Base-by-base conservation (phyloP, 2,113 vertebrate species). In the Alethe castanea region DNA sequence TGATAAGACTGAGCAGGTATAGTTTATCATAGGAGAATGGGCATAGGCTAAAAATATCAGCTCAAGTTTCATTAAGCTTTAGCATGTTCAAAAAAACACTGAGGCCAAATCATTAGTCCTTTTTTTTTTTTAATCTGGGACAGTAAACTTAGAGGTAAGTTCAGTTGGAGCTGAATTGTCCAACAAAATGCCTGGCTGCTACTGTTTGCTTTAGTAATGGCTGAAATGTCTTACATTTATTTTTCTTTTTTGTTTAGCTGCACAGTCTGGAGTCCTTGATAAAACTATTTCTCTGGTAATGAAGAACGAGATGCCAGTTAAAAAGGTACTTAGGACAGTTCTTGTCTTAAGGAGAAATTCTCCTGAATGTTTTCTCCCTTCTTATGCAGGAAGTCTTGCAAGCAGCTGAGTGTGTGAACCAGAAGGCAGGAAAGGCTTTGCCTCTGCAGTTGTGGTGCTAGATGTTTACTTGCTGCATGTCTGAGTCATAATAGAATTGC, bases 191-290 rank as follows among this genome's bases (percentile, higher is more conserved):
- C 54, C 18, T 66, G 31, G 36, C 36, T 81, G 17, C 8, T 47
- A 16, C n/a, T 29, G 23, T 50, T 69, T 62, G 66, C 59, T 90
- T 20, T 53, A 73, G 19, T 53, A 35, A 45, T 35, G 35, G 35
- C 35, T 35, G 35, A 35, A 35, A 35, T 35, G 42, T 44, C 42
- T 44, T 64, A 60, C 0, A 2, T 9, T 12, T 47, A 22, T 86
- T 23, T 90, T 59, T 76, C 19, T 97, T 78, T 94, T 20, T 96
- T 62, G 70, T 73, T 13, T 73, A 99, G 99, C 99, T 96, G 99
- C 98, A 73, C 99, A 99, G 90, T 98, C 99, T 88, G 98, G 97
- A 66, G 91, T 99, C 56, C 98, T 99, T 45, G 98, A 98, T 90
- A 98, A 97, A 97, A 99, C 99, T 14, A 98, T 99, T 95, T 98